Conservation (phyloP, 2,113 vertebrate species). For the Percina caprodes region DNA sequence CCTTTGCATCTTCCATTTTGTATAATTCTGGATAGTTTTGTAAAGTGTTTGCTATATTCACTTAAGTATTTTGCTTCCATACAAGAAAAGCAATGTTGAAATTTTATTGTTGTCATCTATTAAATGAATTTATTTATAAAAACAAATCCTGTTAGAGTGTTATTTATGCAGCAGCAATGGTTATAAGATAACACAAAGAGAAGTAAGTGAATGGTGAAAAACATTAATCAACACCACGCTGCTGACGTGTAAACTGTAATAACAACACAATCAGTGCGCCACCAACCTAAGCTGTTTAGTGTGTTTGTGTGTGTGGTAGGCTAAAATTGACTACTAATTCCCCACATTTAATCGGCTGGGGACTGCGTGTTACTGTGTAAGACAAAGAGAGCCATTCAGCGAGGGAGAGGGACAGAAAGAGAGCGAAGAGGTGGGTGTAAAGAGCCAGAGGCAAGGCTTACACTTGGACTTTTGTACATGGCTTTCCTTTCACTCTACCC, state of each 20-base stretch:
- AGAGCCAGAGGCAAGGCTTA: constrained; percentile 75
- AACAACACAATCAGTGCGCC: constrained; percentile 76
- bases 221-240: constrained; percentile 51
- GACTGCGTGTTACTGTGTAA: constrained; percentile 81
- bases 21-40: constrained; percentile 82
- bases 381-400: constrained; percentile 86
- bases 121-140: constrained; percentile 85
- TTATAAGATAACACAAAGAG: constrained; percentile 9
- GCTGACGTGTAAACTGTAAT: constrained; percentile 78
- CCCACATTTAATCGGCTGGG: constrained; percentile 86
- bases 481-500: constrained; percentile 58
- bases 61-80: constrained; percentile 80
- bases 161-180: constrained; percentile 23
- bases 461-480: constrained; percentile 78
- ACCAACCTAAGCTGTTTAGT: constrained; percentile 79
- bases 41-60: constrained; percentile 79
- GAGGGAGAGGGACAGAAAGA: constrained; percentile 60
- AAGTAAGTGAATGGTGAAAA: constrained; percentile 30
- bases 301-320: constrained; percentile 79
- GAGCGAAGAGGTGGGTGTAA: constrained; percentile 73
- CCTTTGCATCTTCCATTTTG: constrained; percentile 78
- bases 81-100: constrained; percentile 80
- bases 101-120: constrained; percentile 82
- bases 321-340: constrained; percentile 87
- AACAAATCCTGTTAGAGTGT: constrained; percentile 38